Evolutionary conservation across 1,140 invertebrate species (phyloP).

Genomic region (Agrilus planipennis): DNA sequence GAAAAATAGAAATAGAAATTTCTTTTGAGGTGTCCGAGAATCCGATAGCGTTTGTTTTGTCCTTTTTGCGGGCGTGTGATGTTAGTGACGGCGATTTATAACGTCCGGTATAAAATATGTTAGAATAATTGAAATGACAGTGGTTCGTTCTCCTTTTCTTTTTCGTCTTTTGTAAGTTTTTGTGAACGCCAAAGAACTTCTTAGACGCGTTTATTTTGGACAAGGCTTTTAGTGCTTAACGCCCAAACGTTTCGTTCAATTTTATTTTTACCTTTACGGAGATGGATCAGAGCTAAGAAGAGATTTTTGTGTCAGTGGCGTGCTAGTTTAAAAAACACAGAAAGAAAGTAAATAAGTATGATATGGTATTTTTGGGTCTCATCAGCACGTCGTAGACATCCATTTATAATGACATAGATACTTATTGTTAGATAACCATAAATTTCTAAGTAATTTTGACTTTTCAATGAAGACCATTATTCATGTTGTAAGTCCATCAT

Average conservation of each 20-base stretch:
- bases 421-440: too few species aligned
- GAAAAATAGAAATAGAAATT: not conserved
- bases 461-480: too few species aligned
- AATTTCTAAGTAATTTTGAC: too few species aligned
- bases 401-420: too few species aligned
- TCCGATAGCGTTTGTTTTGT: not conserved
- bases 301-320: too few species aligned
- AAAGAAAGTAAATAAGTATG: too few species aligned
- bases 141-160: slow-evolving; percentile 2
- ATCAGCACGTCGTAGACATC: too few species aligned
- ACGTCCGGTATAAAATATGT: not conserved
- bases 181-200: not conserved
- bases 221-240: not conserved
- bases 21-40: not conserved
- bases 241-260: not conserved
- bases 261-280: not conserved
- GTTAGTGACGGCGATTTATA: slow-evolving; percentile 2
- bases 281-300: not conserved
- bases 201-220: not conserved
- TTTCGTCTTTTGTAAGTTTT: not conserved
- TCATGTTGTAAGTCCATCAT: too few species aligned
- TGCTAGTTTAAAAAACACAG: too few species aligned
- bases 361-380: too few species aligned
- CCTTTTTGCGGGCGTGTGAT: not conserved
- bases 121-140: slow-evolving; percentile 3